Evolutionary conservation across 1,140 invertebrate genomes (phyloP), one percentile per base, ranked within the genome.

Genomic region (Bicyclus anynana): DNA sequence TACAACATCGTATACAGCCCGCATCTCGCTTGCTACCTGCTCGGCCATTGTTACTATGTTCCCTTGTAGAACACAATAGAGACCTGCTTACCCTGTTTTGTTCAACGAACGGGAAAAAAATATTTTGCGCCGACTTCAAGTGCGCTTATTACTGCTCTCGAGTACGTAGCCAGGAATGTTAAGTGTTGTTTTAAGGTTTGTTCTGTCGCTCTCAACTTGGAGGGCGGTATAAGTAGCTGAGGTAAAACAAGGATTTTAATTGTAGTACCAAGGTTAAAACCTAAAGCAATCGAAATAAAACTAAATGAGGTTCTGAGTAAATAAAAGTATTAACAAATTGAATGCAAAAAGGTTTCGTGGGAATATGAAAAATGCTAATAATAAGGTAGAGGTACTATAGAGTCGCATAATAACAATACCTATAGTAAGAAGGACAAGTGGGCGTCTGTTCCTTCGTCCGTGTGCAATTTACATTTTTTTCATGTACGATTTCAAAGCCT

Each of bases 11-110:
- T 68, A 67, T 57, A n/a, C n/a, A 50, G 64, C 79, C 80, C 78
- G 77, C 80, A 81, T 83, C 70, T 68, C 75, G 68, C 70, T 68
- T 74, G 68, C 79, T 86, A 86, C 80, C 83, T 86, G 78, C 72
- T 53, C 51, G 60, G 53, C 67, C 67, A 83, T 84, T 83, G 80
- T 79, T 76, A 66, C 62, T 62, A 69, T 64, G 48, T 68, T 71
- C 69, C 72, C 62, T 76, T 60, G 63, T 59, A 37, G 53, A 55
- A 49, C 44, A 76, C 71, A 78, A 80, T 76, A 64, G 67, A 66
- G 68, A 76, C 75, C 69, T 75, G 72, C 75, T 76, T 71, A 74
- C 77, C 68, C 71, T 68, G 72, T 78, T 80, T 82, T 80, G 74
- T 83, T 80, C 74, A 74, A 70, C 49, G 60, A 72, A 79, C 58